These are phyloP conservation scores for Dromaius novaehollandiae DNA, from an alignment of 2,113 vertebrate genomes.

Conservation along the genomic window DNA sequence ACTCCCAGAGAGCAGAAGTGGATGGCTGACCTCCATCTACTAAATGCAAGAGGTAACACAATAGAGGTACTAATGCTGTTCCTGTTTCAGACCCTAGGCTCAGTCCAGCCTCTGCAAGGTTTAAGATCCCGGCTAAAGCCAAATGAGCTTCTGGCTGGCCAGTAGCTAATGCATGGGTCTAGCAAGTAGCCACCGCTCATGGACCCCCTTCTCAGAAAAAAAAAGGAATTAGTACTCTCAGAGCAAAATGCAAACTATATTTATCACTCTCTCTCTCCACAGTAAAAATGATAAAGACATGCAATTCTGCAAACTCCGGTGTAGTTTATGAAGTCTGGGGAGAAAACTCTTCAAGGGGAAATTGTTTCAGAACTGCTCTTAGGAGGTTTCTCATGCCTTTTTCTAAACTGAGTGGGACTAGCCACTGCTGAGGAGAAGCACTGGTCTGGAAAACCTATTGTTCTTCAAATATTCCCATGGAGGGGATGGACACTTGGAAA, in stretches of 20 bases:
- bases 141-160: neutral
- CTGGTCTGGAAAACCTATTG: neutral
- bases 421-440: neutral
- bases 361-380: neutral
- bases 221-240: neutral
- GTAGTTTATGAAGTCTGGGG: neutral
- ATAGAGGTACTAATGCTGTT: fast-evolving
- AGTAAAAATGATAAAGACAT: neutral
- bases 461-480: neutral
- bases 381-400: neutral
- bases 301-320: neutral
- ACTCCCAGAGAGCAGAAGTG: neutral
- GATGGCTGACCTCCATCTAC: fast-evolving
- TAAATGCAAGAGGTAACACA: neutral
- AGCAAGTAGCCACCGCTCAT: neutral
- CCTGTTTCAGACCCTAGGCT: neutral
- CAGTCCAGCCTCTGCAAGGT: neutral
- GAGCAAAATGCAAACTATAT: neutral
- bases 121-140: neutral
- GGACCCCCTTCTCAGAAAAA: neutral
- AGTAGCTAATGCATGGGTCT: neutral
- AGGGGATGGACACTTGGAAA: neutral
- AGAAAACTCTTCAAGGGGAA: neutral
- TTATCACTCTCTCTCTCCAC: neutral
- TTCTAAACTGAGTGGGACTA: neutral